phyloP scores from a whole-genome alignment of 1,140 invertebrate genomes.

The Adoxophyes honmai region DNA sequence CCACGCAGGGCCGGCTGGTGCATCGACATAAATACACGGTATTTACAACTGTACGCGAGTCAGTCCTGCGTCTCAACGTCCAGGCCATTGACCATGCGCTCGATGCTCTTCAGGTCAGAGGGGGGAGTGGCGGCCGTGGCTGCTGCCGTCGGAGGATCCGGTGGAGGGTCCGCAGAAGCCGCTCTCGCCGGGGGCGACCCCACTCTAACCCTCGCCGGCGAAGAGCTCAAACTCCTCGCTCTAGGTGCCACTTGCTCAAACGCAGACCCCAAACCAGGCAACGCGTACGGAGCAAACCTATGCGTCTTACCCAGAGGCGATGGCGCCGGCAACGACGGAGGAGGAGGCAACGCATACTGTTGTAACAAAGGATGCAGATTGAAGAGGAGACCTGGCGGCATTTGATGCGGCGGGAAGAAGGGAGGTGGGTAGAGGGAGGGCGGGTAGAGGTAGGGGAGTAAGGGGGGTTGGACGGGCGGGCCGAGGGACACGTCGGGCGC shows the following conservation, averaged over 20 bases:
- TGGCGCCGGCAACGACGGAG: constrained; percentile 60
- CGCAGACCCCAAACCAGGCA: constrained; percentile 86
- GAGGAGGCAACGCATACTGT: constrained; percentile 78
- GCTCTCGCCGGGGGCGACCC: constrained; percentile 78
- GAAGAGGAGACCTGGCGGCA: constrained; percentile 84
- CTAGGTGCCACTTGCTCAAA: constrained; percentile 90
- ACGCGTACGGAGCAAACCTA: constrained; percentile 90
- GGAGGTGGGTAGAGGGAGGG: constrained; percentile 89
- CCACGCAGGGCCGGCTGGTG: constrained; percentile 19
- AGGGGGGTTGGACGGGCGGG: constrained; percentile 90
- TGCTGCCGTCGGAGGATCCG: constrained; percentile 63
- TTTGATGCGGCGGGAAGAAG: constrained; percentile 83
- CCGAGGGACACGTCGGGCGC: constrained; percentile 92
- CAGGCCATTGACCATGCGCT: constrained; percentile 97
- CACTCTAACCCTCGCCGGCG: constrained; percentile 79
- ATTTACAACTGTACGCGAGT: constrained; percentile 61
- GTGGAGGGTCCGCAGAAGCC: constrained; percentile 75
- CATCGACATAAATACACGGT: constrained; percentile 66
- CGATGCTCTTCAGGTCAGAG: constrained; percentile 94
- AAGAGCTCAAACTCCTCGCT: constrained; percentile 82
- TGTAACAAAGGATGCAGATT: constrained; percentile 85
- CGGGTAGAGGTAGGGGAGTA: constrained; percentile 92
- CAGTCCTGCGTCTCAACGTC: constrained; percentile 83
- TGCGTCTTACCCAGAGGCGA: constrained; percentile 82
- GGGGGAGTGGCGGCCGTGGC: constrained; percentile 61